Base-by-base conservation (phyloP, 1,140 invertebrate species). In the Eriocheir sinensis region DNA sequence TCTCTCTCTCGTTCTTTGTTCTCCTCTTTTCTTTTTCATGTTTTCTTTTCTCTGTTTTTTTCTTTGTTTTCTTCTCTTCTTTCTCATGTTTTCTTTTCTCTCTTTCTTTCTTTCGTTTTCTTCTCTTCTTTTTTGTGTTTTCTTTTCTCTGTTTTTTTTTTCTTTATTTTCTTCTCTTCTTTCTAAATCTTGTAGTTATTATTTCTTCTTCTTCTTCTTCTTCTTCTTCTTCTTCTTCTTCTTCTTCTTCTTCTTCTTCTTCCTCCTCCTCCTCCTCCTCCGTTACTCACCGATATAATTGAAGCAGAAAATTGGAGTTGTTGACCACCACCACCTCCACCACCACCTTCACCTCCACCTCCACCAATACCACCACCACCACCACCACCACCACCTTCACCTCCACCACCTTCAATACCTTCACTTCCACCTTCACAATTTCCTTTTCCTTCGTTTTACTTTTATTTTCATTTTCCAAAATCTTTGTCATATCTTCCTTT, bases 241-340 rank as follows among this genome's bases (percentile, higher is more conserved):
- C 60, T 21, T 60, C 53, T 60, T 21, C 27, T 21, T 72, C 60
- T 72, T 21, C n/a, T n/a, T 72, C 60, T 72, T n/a, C n/a, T n/a
- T 72, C 60, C n/a, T n/a, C n/a, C 15, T 15, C 4, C 44, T 48
- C 15, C 44, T 15, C 15, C 15, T 48, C 4, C 44, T 15, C 60
- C 60, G 60, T 72, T 72, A 72, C 12, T 72, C 60, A 72, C 60
- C 60, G 60, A n/a, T n/a, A 72, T 72, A 72, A 72, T 72, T 72
- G 60, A 72, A n/a, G 21, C n/a, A 21, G 60, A 72, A 72, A 72
- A 72, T 72, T 72, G n/a, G 9, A 2, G 21, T n/a, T 6, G n/a
- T n/a, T 72, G 60, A 72, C 60, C 60, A 72, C 60, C n/a, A 17
- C 60, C n/a, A n/a, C n/a, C n/a, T n/a, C n/a, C n/a, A n/a, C n/a